Evolutionary conservation across 1,140 invertebrate species (phyloP), one percentile per base, ranked within the genome.

Genomic region (Harpegnathos saltator): DNA sequence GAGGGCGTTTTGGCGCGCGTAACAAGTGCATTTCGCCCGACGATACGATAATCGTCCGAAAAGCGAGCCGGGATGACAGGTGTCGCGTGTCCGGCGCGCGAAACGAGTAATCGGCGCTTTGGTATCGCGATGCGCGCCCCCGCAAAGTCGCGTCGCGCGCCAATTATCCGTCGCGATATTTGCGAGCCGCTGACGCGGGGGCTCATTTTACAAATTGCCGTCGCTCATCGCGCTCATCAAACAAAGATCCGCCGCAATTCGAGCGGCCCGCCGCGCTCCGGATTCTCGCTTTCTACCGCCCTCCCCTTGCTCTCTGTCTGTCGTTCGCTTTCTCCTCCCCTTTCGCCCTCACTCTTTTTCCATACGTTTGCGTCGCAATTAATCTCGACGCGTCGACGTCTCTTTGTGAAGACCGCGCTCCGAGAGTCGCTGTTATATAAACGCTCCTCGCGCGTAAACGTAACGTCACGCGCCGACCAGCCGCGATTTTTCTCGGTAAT

Each of bases 41-140:
- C 81, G 44, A 56, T 22, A 68, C 22, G 65, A 19, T 82, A 78
- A 66, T 62, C 44, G 82, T 24, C 17, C 54, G 52, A 65, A 86
- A 72, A 86, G 26, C 74, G 63, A 86, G 62, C 66, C 62, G 44
- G 33, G 59, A 74, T 78, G 82, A 83, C 82, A 84, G 22, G 44
- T 52, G 63, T 22, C 63, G 17, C 48, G 61, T 77, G 73, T 77
- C 19, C 26, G 14, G 52, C 56, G 17, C 19, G 26, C n/a, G n/a
- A n/a, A 24, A 9, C 22, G 63, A 68, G 85, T 75, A 86, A 86
- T 80, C 83, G 52, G 68, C 81, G 29, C 24, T 68, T 68, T 24
- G 50, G 50, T 3, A 15, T 68, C 24, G 38, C 62, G 48, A 77
- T 22, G 44, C 14, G 33, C 74, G 15, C 38, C 22, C 15, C 61